These are phyloP conservation scores for Diadegma fenestrale DNA, from an alignment of 2,888 invertebrate species.

Conservation along the genomic window DNA sequence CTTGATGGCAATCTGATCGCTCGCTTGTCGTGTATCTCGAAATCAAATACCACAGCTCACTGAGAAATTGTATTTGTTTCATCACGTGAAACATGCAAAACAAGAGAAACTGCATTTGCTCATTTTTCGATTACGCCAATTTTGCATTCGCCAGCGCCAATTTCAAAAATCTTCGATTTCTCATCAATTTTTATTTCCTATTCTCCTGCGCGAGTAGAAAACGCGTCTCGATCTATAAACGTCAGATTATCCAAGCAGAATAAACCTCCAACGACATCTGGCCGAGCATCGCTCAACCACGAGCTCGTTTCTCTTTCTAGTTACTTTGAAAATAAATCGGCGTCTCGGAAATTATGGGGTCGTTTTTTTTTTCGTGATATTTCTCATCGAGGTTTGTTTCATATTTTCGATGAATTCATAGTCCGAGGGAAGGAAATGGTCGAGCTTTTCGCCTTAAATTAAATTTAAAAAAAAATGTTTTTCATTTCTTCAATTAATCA, in stretches of 20 bases:
- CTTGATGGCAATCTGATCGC: slow-evolving; percentile 37
- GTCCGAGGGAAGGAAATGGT: not conserved
- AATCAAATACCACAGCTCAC: slow-evolving; percentile 39
- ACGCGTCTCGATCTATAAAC: too few species aligned
- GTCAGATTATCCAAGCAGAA: too few species aligned
- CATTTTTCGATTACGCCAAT: not conserved
- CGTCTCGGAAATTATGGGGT: not conserved
- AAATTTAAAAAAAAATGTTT: too few species aligned
- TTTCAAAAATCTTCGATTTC: not conserved
- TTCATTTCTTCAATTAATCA: too few species aligned
- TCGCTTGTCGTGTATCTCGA: slow-evolving; percentile 27
- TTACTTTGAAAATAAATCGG: too few species aligned
- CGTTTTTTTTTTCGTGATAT: not conserved
- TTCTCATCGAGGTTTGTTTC: not conserved
- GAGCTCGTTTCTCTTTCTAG: too few species aligned
- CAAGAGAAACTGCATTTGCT: not conserved
- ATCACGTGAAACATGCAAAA: not conserved
- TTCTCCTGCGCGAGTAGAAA: too few species aligned
- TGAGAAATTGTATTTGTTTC: slow-evolving; percentile 19
- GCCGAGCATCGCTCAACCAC: too few species aligned
- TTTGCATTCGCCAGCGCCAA: too few species aligned
- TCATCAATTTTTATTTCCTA: too few species aligned
- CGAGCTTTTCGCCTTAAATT: too few species aligned
- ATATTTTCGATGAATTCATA: not conserved
- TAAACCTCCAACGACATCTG: too few species aligned